Evolutionary conservation across 1,140 invertebrate species (phyloP).

Genomic region (Cataglyphis hispanica): DNA sequence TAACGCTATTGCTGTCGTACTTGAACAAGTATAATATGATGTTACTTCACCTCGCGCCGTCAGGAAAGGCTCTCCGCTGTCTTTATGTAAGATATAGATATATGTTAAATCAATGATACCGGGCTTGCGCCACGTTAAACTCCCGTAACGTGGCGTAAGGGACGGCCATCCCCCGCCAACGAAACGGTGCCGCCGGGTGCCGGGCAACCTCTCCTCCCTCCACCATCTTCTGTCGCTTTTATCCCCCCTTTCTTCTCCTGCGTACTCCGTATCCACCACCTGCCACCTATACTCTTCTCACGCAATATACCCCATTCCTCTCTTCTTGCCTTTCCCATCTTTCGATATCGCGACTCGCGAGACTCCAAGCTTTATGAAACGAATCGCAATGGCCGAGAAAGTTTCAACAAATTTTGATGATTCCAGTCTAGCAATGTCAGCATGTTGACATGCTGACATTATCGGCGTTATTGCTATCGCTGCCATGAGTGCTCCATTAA

Average conservation of each 20-base stretch:
- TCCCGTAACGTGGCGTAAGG: conserved; percentile 63
- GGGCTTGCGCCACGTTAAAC: conserved; percentile 81
- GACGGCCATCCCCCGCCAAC: conserved; percentile 52
- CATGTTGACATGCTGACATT: neutral
- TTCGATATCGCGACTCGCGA: neutral
- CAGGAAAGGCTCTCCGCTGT: conserved; percentile 47
- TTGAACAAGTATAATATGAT: conserved; percentile 48
- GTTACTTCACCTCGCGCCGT: conserved; percentile 18
- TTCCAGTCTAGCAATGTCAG: neutral
- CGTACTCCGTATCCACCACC: conserved; percentile 8
- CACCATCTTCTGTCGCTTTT: conserved; percentile 37
- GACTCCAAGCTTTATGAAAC: neutral
- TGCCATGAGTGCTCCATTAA: conserved; percentile 1
- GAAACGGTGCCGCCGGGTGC: conserved; percentile 6
- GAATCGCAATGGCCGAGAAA: neutral
- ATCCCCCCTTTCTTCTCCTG: conserved; percentile 4
- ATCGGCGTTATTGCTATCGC: neutral
- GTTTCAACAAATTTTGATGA: neutral
- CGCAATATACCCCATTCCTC: neutral
- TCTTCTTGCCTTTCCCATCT: neutral
- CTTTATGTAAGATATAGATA: conserved; percentile 75
- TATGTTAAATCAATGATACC: conserved; percentile 85
- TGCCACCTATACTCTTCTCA: conserved; percentile 4
- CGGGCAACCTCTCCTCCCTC: conserved; percentile 55
- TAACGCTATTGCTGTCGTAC: neutral